These are phyloP conservation scores for Ceyx erithaca DNA, from an alignment of 2,797 vertebrate species.

Conservation along the genomic window DNA sequence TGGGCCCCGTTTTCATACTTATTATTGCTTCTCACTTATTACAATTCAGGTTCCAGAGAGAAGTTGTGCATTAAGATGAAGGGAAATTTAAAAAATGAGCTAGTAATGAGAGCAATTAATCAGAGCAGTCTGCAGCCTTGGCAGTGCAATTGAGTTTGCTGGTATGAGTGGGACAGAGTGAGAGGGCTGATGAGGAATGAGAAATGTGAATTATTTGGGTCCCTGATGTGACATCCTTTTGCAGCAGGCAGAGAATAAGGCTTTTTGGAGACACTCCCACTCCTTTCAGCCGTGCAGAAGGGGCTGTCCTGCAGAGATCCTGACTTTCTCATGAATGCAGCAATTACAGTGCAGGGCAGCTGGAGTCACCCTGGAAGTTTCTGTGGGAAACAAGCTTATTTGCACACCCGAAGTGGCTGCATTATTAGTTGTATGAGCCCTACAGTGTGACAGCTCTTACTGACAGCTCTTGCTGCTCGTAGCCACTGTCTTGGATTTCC, in stretches of 20 bases:
- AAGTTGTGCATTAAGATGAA: conserved; percentile 43
- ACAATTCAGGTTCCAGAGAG: neutral
- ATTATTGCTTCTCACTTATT: neutral
- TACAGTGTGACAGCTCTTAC: neutral
- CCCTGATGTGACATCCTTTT: neutral
- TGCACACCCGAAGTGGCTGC: neutral
- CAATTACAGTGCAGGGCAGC: neutral
- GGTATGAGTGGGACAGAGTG: neutral
- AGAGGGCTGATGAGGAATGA: conserved; percentile 15
- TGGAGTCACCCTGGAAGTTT: neutral
- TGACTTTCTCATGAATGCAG: neutral
- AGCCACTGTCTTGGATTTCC: neutral
- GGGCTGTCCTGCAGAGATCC: neutral
- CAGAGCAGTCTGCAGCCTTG: neutral
- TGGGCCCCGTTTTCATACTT: neutral
- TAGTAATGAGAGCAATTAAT: conserved; percentile 58
- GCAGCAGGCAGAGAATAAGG: neutral
- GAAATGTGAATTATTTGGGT: neutral
- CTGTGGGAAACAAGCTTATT: neutral
- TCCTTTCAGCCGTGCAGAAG: neutral
- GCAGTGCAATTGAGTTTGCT: neutral
- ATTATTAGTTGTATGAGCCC: neutral
- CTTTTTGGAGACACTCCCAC: neutral
- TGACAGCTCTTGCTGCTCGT: neutral
- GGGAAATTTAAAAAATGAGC: conserved; percentile 36